These are phyloP conservation scores for Penaeus chinensis DNA, from an alignment of 1,140 invertebrate genomes.

Conservation along the genomic window DNA sequence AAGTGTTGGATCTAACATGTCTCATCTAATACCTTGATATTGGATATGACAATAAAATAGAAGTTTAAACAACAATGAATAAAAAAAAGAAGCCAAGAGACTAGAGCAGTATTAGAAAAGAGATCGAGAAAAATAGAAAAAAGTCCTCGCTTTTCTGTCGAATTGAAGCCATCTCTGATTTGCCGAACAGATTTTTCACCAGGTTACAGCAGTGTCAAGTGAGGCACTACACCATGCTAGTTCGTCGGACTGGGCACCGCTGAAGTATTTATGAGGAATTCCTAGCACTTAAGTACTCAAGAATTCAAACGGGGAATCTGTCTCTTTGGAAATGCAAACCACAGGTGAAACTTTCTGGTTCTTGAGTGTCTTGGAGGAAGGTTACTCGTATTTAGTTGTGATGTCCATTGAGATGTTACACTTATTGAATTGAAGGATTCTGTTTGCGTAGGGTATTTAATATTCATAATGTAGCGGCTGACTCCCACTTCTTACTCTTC, in stretches of 20 bases:
- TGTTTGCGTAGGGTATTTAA: no score
- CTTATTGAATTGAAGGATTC: no score
- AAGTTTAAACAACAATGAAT: not conserved
- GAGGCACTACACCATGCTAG: conserved; percentile 24
- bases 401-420: no score
- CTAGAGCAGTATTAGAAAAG: not conserved
- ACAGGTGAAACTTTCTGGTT: no score
- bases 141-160: not conserved
- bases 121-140: not conserved
- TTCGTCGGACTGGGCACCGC: not conserved
- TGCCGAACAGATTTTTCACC: conserved; percentile 16
- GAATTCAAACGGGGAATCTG: conserved; percentile 13
- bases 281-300: conserved; percentile 27
- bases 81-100: not conserved
- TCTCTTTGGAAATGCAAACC: not conserved
- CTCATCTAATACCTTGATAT: no score
- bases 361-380: no score
- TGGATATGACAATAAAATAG: no score
- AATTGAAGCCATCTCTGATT: conserved; percentile 15
- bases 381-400: no score
- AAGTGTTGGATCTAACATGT: no score
- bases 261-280: conserved; percentile 47
- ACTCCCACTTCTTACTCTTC: no score
- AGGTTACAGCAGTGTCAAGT: conserved; percentile 7
- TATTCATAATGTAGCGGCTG: no score